Percentiles rank a stretch among this genome's conserved stretches.
phyloP scores from a whole-genome alignment of 2,113 vertebrate species.

The human (Homo sapiens) region DNA sequence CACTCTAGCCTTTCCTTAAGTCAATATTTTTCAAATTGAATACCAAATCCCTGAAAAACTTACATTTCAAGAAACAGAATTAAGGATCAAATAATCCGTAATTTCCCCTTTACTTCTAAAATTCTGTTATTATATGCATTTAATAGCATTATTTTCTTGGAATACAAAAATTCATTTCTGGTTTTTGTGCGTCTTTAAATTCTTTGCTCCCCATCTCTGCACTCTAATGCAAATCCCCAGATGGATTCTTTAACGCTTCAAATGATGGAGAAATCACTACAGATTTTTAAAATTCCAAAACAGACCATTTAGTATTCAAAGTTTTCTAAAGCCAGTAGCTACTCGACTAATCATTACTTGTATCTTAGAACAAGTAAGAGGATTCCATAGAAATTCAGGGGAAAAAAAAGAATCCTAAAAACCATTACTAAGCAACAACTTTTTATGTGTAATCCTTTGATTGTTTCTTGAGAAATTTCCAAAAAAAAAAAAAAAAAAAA shows the following conservation, averaged over 20 bases:
- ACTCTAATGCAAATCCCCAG: neutral
- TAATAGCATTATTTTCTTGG: neutral
- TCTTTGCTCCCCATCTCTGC: too few species aligned
- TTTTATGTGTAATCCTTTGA: neutral
- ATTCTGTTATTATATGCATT: neutral
- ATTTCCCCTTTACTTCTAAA: neutral
- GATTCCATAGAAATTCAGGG: neutral
- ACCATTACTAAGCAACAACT: neutral
- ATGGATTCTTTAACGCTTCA: neutral
- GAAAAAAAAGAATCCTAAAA: neutral
- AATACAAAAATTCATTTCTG: neutral
- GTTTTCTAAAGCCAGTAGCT: neutral
- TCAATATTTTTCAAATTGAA: neutral
- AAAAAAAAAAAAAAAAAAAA: constrained; percentile 13
- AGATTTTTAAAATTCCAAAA: neutral
- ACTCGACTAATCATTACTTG: neutral
- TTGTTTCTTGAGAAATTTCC: constrained; percentile 28
- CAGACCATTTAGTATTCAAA: neutral
- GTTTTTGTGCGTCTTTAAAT: neutral
- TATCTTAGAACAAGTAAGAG: neutral
- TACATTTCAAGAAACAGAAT: neutral
- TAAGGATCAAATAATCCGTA: neutral
- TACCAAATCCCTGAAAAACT: neutral
- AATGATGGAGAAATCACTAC: neutral
- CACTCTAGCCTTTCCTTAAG: neutral